Percentiles rank a stretch among this genome's conserved stretches.
Evolutionary conservation across 35 echinoderm and acorn worm species (phyloP).

Genomic region (Lytechinus pictus): DNA sequence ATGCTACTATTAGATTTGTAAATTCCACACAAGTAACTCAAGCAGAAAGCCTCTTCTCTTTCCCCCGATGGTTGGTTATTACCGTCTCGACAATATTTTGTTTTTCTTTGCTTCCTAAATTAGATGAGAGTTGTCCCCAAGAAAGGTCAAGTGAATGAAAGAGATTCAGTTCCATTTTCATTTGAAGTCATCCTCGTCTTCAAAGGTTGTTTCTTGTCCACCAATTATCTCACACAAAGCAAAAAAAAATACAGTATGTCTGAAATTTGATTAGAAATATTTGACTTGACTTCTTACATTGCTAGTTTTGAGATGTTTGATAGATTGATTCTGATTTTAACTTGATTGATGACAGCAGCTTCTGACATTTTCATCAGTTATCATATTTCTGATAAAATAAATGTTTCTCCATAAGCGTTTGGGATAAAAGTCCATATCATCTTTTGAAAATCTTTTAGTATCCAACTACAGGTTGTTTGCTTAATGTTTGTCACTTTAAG

Average conservation of each 20-base stretch:
- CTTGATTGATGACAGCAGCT: neutral
- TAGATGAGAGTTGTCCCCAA: neutral
- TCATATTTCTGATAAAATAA: no score
- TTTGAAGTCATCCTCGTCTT: neutral
- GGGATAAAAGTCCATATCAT: no score
- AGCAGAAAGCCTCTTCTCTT: neutral
- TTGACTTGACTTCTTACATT: neutral
- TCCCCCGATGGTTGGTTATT: neutral
- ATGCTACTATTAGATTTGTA: neutral
- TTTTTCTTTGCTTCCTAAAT: constrained; percentile 13
- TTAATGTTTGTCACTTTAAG: no score
- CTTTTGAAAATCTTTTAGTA: no score
- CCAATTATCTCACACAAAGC: neutral
- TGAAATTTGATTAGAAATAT: neutral
- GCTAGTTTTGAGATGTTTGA: neutral
- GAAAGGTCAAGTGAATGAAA: constrained; percentile 18
- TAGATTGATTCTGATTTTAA: neutral
- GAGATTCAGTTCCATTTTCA: neutral
- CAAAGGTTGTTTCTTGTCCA: neutral
- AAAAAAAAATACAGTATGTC: neutral
- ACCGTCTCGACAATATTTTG: neutral
- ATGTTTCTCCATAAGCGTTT: no score
- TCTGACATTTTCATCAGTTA: no score
- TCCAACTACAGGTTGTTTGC: no score
- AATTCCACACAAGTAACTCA: neutral